These are phyloP conservation scores for Pogonomyrmex barbatus DNA, from an alignment of 1,140 invertebrate genomes.

Conservation along the genomic window DNA sequence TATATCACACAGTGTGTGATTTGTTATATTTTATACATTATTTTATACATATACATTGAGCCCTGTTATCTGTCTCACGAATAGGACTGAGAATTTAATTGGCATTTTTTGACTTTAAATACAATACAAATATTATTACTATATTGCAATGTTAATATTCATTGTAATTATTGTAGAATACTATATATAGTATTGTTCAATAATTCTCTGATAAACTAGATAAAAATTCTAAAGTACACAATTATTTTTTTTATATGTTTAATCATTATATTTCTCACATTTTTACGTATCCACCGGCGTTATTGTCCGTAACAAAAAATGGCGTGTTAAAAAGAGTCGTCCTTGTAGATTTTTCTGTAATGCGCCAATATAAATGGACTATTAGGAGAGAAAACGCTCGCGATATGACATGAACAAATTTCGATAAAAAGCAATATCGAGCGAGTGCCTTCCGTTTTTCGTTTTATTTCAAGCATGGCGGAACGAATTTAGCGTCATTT, in stretches of 20 bases:
- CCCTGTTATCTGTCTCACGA: too few relatives aligned
- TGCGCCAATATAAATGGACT: conserved; percentile 7
- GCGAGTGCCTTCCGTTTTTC: conserved; percentile 18
- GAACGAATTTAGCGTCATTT: conserved; percentile 55
- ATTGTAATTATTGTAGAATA: neutral
- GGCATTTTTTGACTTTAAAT: neutral
- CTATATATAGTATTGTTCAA: neutral
- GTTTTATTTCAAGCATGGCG: conserved; percentile 21
- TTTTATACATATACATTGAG: neutral
- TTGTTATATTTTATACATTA: conserved; percentile 18
- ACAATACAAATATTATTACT: neutral
- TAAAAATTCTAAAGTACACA: neutral
- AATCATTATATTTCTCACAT: neutral
- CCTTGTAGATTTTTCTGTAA: conserved; percentile 39
- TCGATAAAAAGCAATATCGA: conserved; percentile 54
- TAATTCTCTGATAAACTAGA: neutral
- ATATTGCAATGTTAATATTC: neutral
- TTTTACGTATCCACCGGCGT: neutral
- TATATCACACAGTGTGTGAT: neutral
- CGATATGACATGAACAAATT: conserved; percentile 47
- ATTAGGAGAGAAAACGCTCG: conserved; percentile 21
- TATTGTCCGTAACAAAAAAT: conserved; percentile 4
- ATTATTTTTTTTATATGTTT: neutral
- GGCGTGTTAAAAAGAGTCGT: neutral
- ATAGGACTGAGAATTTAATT: neutral